Evolutionary conservation across 2,888 invertebrate genomes (phyloP), one percentile per base, ranked within the genome.

Genomic region (Zaprionus lineosus): DNA sequence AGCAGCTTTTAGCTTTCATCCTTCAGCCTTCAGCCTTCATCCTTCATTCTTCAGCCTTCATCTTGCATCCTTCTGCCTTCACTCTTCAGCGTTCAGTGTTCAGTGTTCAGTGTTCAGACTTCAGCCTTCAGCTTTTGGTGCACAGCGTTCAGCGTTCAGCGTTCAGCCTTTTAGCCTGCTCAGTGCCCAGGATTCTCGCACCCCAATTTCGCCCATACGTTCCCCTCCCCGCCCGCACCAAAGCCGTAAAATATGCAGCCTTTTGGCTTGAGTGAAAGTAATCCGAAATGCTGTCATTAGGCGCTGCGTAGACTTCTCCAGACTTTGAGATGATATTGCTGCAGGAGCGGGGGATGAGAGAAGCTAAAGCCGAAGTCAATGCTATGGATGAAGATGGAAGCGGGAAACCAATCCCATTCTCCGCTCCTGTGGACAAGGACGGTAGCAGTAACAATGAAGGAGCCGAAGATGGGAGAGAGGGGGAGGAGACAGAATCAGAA

Each of bases 271-370:
- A 82, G 62, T 81, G 74, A 81, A 81, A 73, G 84, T 84, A 81
- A 81, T 81, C 78, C 82, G 78, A 73, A 83, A 74, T 77, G 74
- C 71, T 84, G 82, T 75, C 74, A 72, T 73, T 72, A 72, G 74
- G 58, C 57, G 37, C 39, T 58, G 51, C 57, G 37, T 56, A 28
- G 55, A 50, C 12, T 26, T 43, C 26, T 7, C 3, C 31, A 39
- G 31, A 24, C 33, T 19, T 8, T 37, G 9, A 43, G 16, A 34
- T 11, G 18, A 24, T 34, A 36, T 19, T 39, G 11, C 8, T 7
- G 8, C 24, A 8, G 8, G 8, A 24, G 2, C 4, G 6, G 24
- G 24, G n/a, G n/a, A 6, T 24, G 24, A 4, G 2, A 24, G 19
- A 5, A 3, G 34, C 16, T 26, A 34, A 34, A 31, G 11, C 16